A percentile compares a stretch with the other conserved stretches of the same genome.
Conservation (phyloP, 2,113 vertebrate genomes). For the Chionis minor region DNA sequence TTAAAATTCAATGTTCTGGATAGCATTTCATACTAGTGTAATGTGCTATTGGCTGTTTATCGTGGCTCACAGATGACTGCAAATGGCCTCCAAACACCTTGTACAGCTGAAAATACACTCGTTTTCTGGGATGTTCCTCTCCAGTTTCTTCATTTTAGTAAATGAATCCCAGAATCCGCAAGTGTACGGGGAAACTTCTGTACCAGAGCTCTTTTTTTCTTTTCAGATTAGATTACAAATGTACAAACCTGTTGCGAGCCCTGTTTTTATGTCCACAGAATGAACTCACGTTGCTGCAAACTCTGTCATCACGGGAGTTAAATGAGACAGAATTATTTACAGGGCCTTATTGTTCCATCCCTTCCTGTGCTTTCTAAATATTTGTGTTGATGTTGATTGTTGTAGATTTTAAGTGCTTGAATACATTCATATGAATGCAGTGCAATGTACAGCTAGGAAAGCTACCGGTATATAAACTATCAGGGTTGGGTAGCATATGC, state of each 20-base stretch:
- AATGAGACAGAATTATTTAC: not conserved
- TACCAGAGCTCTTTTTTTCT: not conserved
- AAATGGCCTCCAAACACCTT: not conserved
- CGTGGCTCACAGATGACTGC: not conserved
- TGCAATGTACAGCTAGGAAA: not conserved
- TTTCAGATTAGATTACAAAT: not conserved
- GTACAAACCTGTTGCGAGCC: not conserved
- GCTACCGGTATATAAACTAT: not conserved
- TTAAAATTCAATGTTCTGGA: slow-evolving; percentile 12
- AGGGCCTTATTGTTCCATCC: not conserved
- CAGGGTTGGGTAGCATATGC: not conserved
- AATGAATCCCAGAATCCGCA: not conserved
- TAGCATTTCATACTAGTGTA: not conserved
- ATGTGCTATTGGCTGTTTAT: not conserved
- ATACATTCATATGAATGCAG: not conserved
- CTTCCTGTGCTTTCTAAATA: not conserved
- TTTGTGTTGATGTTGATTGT: not conserved
- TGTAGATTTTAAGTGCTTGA: not conserved
- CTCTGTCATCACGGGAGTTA: not conserved
- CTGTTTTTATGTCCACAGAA: not conserved
- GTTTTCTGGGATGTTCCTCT: not conserved
- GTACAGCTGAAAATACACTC: not conserved
- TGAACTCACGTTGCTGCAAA: not conserved
- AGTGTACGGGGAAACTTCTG: not conserved
- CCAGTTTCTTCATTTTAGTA: not conserved